Base-by-base conservation (phyloP, 2,797 vertebrate species). In the Anolis apletophallus region DNA sequence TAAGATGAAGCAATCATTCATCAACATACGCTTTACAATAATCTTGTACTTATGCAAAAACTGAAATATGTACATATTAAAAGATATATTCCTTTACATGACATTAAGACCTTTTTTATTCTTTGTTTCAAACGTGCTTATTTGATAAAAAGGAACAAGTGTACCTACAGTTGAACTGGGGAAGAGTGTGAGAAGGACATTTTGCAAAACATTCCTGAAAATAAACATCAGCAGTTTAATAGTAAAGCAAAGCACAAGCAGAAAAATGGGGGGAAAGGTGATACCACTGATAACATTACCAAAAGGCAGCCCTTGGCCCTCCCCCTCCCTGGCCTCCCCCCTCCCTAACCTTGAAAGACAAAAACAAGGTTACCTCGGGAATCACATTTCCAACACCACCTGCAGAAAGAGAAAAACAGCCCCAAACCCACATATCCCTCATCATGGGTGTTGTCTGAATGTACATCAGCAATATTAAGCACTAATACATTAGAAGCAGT, bases 101-200 rank as follows among this genome's bases (percentile, higher is more conserved):
- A 95, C 92, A 95, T 94, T 95, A 95, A 95, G 90, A 95, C 96
- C 96, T 95, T 93, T 40, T 93, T 91, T 90, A 91, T 94, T 91
- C 91, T 89, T 94, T 86, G 92, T 96, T 95, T 96, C 95, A 96
- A 97, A 96, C 96, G 97, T 97, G 97, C 96, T 96, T 97, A 97
- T 96, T 97, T 96, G 96, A 97, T 96, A 97, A 97, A 96, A 97
- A 97, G 95, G 96, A 97, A 97, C 97, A 96, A 87, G 96, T 97
- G 97, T 98, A 98, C 98, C 98, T 98, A 98, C 97, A 98, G 97
- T 98, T 97, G 97, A 96, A 97, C 96, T 97, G 96, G 96, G 97
- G 96, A 96, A 97, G 96, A 96, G 96, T 96, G 97, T 96, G 97
- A 96, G 97, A 97, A 96, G 97, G 96, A 95, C 96, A 97, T 97